Evolutionary conservation across 23 tunicate species (phyloP), one percentile per base, ranked within the genome.

Genomic region (Styela clava): DNA sequence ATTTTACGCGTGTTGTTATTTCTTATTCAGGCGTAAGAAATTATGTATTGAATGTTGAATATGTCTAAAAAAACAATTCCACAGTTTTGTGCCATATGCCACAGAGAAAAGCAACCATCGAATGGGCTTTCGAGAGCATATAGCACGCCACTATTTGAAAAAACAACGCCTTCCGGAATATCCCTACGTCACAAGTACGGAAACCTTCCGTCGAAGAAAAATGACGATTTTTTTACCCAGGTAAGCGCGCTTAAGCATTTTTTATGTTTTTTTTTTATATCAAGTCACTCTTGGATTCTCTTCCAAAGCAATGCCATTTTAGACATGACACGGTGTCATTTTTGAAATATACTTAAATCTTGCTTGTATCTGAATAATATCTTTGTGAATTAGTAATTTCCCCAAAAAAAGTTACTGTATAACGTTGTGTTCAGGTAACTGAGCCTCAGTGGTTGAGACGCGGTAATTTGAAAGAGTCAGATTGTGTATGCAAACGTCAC

Each of bases 401-500:
- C n/a, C n/a, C n/a, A n/a, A n/a, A n/a, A n/a, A n/a, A n/a, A n/a
- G n/a, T n/a, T n/a, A n/a, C n/a, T n/a, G n/a, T n/a, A n/a, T n/a
- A n/a, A n/a, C 70, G 16, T 7, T 74, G 30, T 36, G 25, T 27
- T n/a, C 80, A 74, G 80, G 80, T 74, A 19, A 74, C 80, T 34
- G 80, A 74, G 64, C 63, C 80, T 23, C 80, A 74, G 24, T 74
- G 80, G 80, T 51, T 74, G 27, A 34, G 80, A 20, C 44, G 80
- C 18, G 80, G 80, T 18, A 74, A 74, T 51, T 27, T 74, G 29
- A 74, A 34, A 27, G 63, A 74, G 21, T 34, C 63, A 3, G 80
- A 74, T 20, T 2, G 30, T 3, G 80, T 74, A 16, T 74, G 80
- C 63, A 74, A 74, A 68, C 80, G 80, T 74, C 80, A 74, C n/a